These are phyloP conservation scores for Tricholaema leucomelas DNA, from an alignment of 2,113 vertebrate species.

Conservation along the genomic window DNA sequence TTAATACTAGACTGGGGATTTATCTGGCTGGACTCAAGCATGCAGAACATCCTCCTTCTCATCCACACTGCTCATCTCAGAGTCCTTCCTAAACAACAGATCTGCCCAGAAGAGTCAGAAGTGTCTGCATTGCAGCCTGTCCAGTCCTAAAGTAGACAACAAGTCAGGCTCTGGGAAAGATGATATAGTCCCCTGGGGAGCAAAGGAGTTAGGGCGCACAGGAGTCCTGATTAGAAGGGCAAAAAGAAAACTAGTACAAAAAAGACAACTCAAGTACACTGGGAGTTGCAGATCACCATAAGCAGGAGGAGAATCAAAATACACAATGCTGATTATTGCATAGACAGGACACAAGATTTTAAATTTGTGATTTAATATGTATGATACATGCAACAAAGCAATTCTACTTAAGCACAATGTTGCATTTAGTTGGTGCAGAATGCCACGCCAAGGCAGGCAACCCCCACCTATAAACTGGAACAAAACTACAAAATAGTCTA, in stretches of 20 bases:
- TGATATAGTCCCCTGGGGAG: neutral
- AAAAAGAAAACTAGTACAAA: neutral
- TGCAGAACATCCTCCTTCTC: neutral
- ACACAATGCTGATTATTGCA: neutral
- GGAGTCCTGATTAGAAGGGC: neutral
- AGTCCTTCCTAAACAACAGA: neutral
- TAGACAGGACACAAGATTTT: neutral
- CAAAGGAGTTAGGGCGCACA: neutral
- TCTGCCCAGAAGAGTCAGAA: neutral
- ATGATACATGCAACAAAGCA: constrained; percentile 35
- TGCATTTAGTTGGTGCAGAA: neutral
- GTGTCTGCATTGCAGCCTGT: neutral
- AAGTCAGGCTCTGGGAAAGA: neutral
- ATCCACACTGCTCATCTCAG: neutral
- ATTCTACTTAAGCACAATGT: neutral
- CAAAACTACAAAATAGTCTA: neutral
- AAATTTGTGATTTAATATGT: neutral
- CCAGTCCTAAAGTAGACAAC: neutral
- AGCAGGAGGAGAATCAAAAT: neutral
- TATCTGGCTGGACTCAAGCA: neutral
- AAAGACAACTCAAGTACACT: rapidly evolving
- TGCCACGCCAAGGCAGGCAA: neutral
- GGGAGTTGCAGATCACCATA: neutral
- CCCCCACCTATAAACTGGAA: neutral
- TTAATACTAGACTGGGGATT: neutral